Base-by-base conservation (phyloP, 2,888 invertebrate genomes). In the Ophonus ardosiacus region DNA sequence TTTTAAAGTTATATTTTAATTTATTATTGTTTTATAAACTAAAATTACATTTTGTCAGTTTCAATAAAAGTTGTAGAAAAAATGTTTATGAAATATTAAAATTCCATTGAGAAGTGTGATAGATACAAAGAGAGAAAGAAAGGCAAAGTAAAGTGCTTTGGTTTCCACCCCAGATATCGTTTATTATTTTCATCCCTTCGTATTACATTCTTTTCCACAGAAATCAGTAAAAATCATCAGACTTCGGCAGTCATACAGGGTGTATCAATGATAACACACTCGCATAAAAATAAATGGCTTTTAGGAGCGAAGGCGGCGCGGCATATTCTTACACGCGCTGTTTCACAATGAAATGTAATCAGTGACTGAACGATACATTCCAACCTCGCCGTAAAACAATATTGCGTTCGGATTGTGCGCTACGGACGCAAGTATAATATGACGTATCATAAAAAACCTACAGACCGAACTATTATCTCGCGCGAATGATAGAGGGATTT, bases 231-330 rank as follows among this genome's bases (percentile, higher is more conserved):
- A 89, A 89, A 89, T 88, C 89, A 88, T 88, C 89, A 88, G 87
- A 88, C 88, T 87, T 87, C 87, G 78, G 63, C 78, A 88, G 89
- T 88, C 88, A 88, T 89, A 88, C 87, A 87, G 84, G 84, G 84
- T 84, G 88, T 91, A 91, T 91, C 91, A 90, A 90, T 91, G 91
- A 91, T 91, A 91, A 90, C 90, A 86, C 84, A 91, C 90, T 90
- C 90, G 89, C 91, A 91, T 91, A 91, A 91, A 91, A 91, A 90
- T 91, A 91, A 91, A 91, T 91, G 90, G 91, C 90, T 91, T 91
- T 90, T 88, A 78, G 78, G 76, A 76, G 78, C 76, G 84, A 65
- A 88, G 86, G 87, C 85, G 82, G 86, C 86, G 78, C 86, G 78
- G 85, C 84, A 86, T 85, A 86, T 87, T 86, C 86, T 84, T 78